Percentiles rank a stretch among this genome's conserved stretches.
phyloP scores from a whole-genome alignment of 30 jellyfish, hydroid and myxozoan genomes.

The Hydra vulgaris region DNA sequence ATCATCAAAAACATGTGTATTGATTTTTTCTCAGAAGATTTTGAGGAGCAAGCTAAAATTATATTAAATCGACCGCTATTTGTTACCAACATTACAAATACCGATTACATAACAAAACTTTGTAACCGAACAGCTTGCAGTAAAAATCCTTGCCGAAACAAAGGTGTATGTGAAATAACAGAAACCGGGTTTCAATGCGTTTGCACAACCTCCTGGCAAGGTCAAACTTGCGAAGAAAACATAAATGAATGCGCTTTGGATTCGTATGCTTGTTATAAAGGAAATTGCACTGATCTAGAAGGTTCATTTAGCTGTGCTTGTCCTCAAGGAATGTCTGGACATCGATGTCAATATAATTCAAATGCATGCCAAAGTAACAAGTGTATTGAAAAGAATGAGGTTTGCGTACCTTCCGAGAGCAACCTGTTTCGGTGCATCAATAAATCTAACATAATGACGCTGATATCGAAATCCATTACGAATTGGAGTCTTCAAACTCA shows the following conservation, averaged over 20 bases:
- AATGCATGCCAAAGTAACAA: conserved; percentile 35
- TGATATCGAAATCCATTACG: too few relatives aligned
- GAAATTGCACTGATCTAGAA: too few relatives aligned
- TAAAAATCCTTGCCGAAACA: conserved; percentile 65
- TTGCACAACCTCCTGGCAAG: conserved; percentile 66
- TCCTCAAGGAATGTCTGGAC: conserved; percentile 59
- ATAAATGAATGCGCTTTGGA: conserved; percentile 42
- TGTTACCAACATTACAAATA: too few relatives aligned
- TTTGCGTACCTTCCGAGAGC: too few relatives aligned
- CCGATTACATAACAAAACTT: conserved; percentile 14
- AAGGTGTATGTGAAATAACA: conserved; percentile 61
- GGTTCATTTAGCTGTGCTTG: conserved; percentile 84
- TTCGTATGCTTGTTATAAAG: conserved; percentile 5
- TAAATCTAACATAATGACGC: too few relatives aligned
- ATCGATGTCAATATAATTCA: conserved; percentile 34
- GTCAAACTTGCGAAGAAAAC: conserved; percentile 51
- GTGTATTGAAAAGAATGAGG: too few relatives aligned
- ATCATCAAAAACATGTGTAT: conserved; percentile 36
- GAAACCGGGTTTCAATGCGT: conserved; percentile 52
- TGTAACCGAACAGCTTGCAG: conserved; percentile 68
- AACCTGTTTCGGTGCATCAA: too few relatives aligned
- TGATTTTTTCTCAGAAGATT: conserved; percentile 32
- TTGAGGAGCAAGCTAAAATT: conserved; percentile 46
- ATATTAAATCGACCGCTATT: too few relatives aligned
- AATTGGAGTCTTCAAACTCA: too few relatives aligned